Evolutionary conservation across 2,888 invertebrate species (phyloP).

Genomic region (Iselma pallidipennis): DNA sequence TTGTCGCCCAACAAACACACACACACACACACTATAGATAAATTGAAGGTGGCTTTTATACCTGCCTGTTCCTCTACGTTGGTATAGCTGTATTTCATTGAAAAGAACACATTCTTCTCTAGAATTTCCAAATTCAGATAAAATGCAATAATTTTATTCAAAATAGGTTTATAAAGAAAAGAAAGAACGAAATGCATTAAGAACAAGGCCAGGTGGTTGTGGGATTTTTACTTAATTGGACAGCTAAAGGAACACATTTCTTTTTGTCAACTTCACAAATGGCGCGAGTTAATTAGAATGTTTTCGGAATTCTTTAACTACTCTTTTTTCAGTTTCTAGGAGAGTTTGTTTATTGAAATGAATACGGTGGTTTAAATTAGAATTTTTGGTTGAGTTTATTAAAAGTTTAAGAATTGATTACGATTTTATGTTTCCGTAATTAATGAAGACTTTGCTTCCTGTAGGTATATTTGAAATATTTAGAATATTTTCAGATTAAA

Average conservation of each 20-base stretch:
- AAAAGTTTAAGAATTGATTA: too few species aligned
- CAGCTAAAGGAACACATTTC: constrained; percentile 26
- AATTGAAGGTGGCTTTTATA: not conserved
- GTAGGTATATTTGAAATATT: too few species aligned
- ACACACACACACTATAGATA: too few species aligned
- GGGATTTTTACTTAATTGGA: constrained; percentile 31
- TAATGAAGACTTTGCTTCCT: not conserved
- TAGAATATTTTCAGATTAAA: not conserved
- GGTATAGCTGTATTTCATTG: constrained; percentile 7
- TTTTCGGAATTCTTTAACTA: constrained; percentile 19
- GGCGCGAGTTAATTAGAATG: constrained; percentile 22
- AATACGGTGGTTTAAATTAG: too few species aligned
- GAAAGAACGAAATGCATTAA: constrained; percentile 7
- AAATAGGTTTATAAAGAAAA: not conserved
- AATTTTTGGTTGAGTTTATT: too few species aligned
- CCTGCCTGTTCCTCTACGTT: not conserved
- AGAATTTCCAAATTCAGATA: constrained; percentile 19
- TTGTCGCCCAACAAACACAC: not conserved
- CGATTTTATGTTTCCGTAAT: too few species aligned
- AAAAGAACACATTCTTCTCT: constrained; percentile 7
- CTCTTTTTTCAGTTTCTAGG: not conserved
- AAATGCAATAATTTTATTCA: constrained; percentile 31
- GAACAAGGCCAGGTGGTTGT: constrained; percentile 28
- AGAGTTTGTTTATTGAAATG: not conserved
- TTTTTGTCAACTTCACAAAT: constrained; percentile 8